Evolutionary conservation across 1,140 invertebrate species (phyloP), one percentile per base, ranked within the genome.

Genomic region (Charaxes varanes): DNA sequence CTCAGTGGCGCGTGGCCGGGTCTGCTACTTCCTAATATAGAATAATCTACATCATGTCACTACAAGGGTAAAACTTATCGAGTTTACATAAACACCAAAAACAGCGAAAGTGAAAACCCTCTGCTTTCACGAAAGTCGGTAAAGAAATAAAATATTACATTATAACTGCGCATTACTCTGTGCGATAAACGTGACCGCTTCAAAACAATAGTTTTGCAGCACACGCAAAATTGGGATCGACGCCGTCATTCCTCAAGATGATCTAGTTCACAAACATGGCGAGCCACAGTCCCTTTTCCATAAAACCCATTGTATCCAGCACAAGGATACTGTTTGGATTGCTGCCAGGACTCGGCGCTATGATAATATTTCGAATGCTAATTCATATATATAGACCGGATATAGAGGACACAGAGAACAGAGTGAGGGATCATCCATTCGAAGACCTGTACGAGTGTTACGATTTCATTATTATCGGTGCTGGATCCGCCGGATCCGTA

Each of bases 391-490:
- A 87, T 34, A 83, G 91, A 12, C 87, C 86, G 0, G 92, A 94
- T 42, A 90, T 93, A 27, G 82, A 91, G 17, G 91, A 92, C 31
- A 63, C 61, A 0, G 70, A 85, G 11, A 61, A 89, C 49, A 84
- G 90, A 4, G 76, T 91, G 0, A 69, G 70, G 18, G 85, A 89
- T 22, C 71, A 76, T 5, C 41, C 58, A 0, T 55, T 85, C 0
- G 54, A 78, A 2, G 43, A 87, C 5, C 57, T 92, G 4, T 63
- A 84, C 1, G 59, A 83, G 1, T 76, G 72, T 11, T 94, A 93
- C 37, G 92, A 93, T 63, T 94, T 93, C 36, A 87, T 94, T 1
- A 84, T 94, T 17, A 86, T 97, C 16, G 95, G 95, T 0, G 94
- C 87, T 3, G 95, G 95, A 3, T 91, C 93, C 0, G 93, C 94